Evolutionary conservation across 2,888 invertebrate species (phyloP).

Genomic region (Luperina testacea): DNA sequence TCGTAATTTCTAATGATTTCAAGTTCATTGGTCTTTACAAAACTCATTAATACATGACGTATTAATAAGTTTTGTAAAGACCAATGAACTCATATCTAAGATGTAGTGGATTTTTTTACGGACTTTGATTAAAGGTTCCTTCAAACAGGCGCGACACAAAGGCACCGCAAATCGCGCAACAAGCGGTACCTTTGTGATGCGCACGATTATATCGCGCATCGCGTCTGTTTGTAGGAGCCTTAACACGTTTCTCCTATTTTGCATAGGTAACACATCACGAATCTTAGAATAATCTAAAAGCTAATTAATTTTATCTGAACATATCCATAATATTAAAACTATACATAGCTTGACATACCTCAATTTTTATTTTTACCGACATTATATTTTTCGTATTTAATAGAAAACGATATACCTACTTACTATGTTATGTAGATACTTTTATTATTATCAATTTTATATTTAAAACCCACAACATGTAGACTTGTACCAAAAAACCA

Average conservation of each 20-base stretch:
- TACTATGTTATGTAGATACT: neutral
- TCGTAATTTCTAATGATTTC: slow-evolving; percentile 8
- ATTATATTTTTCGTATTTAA: neutral
- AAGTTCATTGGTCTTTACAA: neutral
- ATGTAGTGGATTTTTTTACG: neutral
- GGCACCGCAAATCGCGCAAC: too few relatives aligned
- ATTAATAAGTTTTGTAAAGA: too few relatives aligned
- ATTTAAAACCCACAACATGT: neutral
- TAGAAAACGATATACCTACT: neutral
- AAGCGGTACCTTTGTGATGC: too few relatives aligned
- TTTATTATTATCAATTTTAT: neutral
- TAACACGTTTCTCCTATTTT: too few relatives aligned
- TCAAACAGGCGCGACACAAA: too few relatives aligned
- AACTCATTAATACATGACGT: neutral
- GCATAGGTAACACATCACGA: neutral
- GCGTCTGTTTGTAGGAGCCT: too few relatives aligned
- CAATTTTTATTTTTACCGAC: neutral
- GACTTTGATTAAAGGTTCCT: neutral
- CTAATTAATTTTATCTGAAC: neutral
- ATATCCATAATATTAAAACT: neutral
- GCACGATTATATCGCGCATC: too few relatives aligned
- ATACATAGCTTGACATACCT: neutral
- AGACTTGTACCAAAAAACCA: neutral
- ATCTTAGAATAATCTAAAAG: neutral
- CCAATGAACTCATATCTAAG: neutral